Conservation (phyloP, 2,113 vertebrate species). For the Delphinapterus leucas region DNA sequence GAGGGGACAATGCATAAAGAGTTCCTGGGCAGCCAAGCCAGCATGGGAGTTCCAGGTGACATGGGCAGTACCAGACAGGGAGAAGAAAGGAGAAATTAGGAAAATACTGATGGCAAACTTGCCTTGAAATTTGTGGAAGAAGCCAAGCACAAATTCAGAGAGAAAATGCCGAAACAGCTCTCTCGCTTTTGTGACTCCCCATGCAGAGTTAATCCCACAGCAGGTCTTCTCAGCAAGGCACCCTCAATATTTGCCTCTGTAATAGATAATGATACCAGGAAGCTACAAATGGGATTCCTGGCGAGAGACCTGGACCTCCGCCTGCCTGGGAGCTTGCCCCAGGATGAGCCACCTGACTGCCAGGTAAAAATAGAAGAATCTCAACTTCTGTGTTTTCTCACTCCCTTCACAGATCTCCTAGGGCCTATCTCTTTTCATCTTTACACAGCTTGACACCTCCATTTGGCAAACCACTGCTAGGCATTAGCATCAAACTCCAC, state of each 20-base stretch:
- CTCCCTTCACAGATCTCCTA: background rate
- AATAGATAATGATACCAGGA: background rate
- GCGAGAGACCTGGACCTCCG: background rate
- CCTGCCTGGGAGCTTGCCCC: background rate
- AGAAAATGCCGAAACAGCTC: background rate
- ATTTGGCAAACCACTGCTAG: background rate
- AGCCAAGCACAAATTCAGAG: background rate
- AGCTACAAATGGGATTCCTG: background rate
- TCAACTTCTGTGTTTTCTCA: background rate
- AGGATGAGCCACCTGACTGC: background rate
- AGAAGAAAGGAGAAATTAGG: background rate
- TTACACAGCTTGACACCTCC: background rate
- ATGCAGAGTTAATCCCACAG: background rate
- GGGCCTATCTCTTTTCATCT: background rate
- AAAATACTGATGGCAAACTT: background rate
- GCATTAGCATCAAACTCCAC: too few relatives aligned
- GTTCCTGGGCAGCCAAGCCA: background rate
- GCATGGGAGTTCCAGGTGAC: background rate
- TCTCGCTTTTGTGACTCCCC: background rate
- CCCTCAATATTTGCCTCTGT: background rate
- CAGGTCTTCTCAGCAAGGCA: background rate
- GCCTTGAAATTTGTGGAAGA: background rate
- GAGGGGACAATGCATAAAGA: background rate
- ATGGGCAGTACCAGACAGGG: background rate
- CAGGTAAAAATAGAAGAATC: constrained; percentile 1